Conservation (phyloP, 1,140 invertebrate species). For the Drosophila athabasca region DNA sequence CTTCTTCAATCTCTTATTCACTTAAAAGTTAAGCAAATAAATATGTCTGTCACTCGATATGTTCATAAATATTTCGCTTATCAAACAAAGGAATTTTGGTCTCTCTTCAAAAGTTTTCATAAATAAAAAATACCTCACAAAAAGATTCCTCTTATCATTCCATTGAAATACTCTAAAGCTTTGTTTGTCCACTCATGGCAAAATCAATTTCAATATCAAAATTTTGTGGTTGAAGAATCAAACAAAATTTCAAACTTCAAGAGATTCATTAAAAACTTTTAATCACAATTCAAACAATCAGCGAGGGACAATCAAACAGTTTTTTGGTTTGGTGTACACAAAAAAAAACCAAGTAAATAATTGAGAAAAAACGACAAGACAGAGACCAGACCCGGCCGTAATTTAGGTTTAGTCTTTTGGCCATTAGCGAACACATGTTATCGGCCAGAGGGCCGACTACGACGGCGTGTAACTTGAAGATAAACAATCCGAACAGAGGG, state of each 20-base stretch:
- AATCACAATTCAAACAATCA: constrained; percentile 26
- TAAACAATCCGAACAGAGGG: constrained; percentile 55
- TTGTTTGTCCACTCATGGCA: constrained; percentile 4
- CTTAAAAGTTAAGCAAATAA: too few species aligned
- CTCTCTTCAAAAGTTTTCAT: too few species aligned
- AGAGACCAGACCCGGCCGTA: constrained; percentile 22
- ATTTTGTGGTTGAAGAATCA: not conserved
- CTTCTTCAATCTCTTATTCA: too few species aligned
- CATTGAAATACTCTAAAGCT: too few species aligned
- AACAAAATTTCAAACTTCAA: constrained; percentile 5
- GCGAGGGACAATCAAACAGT: constrained; percentile 15
- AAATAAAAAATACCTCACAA: too few species aligned
- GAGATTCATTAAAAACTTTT: constrained; percentile 24
- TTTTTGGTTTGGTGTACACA: constrained; percentile 15
- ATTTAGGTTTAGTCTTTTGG: constrained; percentile 25
- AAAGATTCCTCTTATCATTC: too few species aligned
- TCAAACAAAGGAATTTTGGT: too few species aligned
- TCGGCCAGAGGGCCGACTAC: constrained; percentile 24
- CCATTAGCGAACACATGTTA: constrained; percentile 57
- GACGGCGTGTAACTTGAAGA: constrained; percentile 63
- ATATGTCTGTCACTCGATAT: too few species aligned
- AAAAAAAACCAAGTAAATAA: constrained; percentile 28
- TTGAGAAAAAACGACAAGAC: constrained; percentile 30
- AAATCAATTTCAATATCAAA: constrained; percentile 7
- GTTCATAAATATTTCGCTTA: too few species aligned